Base-by-base conservation (phyloP, 2,888 invertebrate genomes). In the Phania funesta region DNA sequence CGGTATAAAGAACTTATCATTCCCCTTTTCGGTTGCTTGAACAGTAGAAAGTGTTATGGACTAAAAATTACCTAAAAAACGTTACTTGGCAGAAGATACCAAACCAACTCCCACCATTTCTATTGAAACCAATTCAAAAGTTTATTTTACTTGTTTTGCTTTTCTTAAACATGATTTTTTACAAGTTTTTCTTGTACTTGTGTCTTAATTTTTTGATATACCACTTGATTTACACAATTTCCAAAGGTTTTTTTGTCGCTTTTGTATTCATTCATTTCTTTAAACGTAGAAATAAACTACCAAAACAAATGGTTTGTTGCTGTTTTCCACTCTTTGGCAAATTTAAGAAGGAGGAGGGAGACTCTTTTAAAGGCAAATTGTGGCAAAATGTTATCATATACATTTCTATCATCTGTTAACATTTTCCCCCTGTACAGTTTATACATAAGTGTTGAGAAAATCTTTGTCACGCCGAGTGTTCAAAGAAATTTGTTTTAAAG, bases 141-240 rank as follows among this genome's bases (percentile, higher is more conserved):
- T 58, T 22, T n/a, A 29, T 44, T 64, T 64, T 48, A 20, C 60
- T 24, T 62, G 16, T 76, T 62, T 60, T 76, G 52, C 24, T 41
- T 64, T 29, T 29, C 67, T 67, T 41, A 68, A n/a, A 75, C 58
- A 74, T 70, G 52, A 74, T 58, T 82, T 78, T 64, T 73, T 81
- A 77, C 44, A 64, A 24, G 56, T 56, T 64, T 38, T 56, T 56
- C 22, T 38, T 50, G 7, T 24, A 32, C 22, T 65, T 41, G 26
- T 41, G 48, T 48, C 24, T 54, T 60, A 16, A 7, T 50, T 35
- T 60, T 64, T 48, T 73, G 60, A 68, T 77, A 81, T 77, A 81
- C 65, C 77, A 77, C 81, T 78, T 82, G n/a, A 77, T 74, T 77
- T 77, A 76, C 54, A 77, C 81, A 81, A 81, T 73, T 67, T 68